Conservation (phyloP, 2,888 invertebrate species). For the Eupeodes latifasciatus region DNA sequence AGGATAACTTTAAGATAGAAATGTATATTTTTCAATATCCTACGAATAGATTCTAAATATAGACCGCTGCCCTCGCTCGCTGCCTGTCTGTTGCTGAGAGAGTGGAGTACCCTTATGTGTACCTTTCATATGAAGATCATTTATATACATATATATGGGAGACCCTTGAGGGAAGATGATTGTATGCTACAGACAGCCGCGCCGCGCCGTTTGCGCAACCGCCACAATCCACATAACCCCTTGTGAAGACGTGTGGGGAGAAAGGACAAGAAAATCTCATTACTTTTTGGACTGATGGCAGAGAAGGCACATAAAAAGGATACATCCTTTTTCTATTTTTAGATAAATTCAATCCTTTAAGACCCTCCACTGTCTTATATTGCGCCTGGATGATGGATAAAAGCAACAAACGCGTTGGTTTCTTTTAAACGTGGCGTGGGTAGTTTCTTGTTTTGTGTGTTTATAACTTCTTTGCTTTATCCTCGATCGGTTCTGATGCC, state of each 20-base stretch:
- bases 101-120: neutral
- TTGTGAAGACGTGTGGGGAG: constrained; percentile 34
- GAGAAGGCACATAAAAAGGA: constrained; percentile 54
- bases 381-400: neutral
- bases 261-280: constrained; percentile 51
- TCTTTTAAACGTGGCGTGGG: constrained; percentile 60
- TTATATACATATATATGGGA: neutral
- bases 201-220: too few species aligned
- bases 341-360: constrained; percentile 60
- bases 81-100: neutral
- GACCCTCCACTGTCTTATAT: constrained; percentile 23
- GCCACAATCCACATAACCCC: constrained; percentile 35
- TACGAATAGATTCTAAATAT: constrained; percentile 64
- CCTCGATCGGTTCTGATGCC: constrained; percentile 60
- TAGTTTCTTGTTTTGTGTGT: constrained; percentile 34
- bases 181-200: neutral
- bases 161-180: constrained; percentile 7
- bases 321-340: constrained; percentile 75
- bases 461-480: constrained; percentile 61
- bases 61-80: constrained; percentile 16
- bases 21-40: constrained; percentile 52
- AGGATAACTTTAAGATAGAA: constrained; percentile 65
- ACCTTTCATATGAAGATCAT: neutral
- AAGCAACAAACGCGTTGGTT: constrained; percentile 15
- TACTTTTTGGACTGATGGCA: neutral